A percentile compares a stretch with the other conserved stretches of the same genome.
Evolutionary conservation across 2,797 vertebrate genomes (phyloP).

Genomic region (Argentina silus): DNA sequence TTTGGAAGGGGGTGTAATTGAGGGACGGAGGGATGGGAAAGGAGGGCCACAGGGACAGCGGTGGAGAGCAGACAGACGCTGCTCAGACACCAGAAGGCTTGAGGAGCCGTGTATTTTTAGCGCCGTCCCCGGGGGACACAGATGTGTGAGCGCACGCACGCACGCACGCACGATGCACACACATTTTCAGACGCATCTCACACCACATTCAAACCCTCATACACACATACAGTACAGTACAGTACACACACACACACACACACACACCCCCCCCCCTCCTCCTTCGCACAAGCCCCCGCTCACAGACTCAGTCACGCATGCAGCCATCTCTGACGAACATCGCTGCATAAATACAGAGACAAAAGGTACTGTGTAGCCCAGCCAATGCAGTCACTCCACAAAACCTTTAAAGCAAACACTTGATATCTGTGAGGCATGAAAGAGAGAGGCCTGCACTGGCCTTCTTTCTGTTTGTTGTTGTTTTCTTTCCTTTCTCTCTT

Average conservation of each 20-base stretch:
- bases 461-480: slow-evolving; percentile 65
- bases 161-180: slow-evolving; percentile 34
- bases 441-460: neutral
- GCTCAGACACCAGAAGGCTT: slow-evolving; percentile 87
- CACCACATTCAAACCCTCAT: slow-evolving; percentile 53
- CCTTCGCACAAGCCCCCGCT: slow-evolving; percentile 44
- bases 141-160: slow-evolving; percentile 79
- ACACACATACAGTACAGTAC: slow-evolving; percentile 24
- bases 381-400: neutral
- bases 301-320: slow-evolving; percentile 70
- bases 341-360: slow-evolving; percentile 18
- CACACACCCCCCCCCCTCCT: slow-evolving; percentile 30
- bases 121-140: slow-evolving; percentile 82
- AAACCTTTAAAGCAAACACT: slow-evolving; percentile 5
- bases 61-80: slow-evolving; percentile 84
- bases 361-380: neutral
- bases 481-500: slow-evolving; percentile 52
- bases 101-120: slow-evolving; percentile 87
- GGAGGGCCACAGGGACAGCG: slow-evolving; percentile 76
- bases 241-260: slow-evolving; percentile 36
- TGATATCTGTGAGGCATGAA: slow-evolving; percentile 7
- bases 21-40: slow-evolving; percentile 77
- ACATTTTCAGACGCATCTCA: slow-evolving; percentile 7
- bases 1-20: slow-evolving; percentile 77
- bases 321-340: slow-evolving; percentile 64